Evolutionary conservation across 2,888 invertebrate genomes (phyloP).

Genomic region (Latrodectus elegans): DNA sequence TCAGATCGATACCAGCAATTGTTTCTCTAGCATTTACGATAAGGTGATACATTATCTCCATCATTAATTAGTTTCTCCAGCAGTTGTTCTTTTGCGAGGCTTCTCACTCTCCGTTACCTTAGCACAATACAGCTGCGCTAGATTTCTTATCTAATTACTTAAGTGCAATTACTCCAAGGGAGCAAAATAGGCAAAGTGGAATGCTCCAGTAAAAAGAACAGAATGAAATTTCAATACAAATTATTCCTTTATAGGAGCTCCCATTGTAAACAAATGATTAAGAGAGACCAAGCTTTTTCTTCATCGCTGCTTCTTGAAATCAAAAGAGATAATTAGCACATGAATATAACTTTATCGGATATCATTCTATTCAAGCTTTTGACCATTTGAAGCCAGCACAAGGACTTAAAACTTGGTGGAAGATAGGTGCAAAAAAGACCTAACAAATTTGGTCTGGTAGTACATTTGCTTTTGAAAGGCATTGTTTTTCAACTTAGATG

Average conservation of each 20-base stretch:
- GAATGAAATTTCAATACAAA: not conserved
- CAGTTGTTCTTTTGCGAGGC: slow-evolving; percentile 56
- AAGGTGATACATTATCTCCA: slow-evolving; percentile 65
- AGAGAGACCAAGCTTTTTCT: slow-evolving; percentile 12
- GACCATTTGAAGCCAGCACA: slow-evolving; percentile 26
- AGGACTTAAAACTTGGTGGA: too few relatives aligned
- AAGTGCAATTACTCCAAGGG: slow-evolving; percentile 57
- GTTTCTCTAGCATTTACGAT: slow-evolving; percentile 64
- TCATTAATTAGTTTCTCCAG: slow-evolving; percentile 66
- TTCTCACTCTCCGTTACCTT: slow-evolving; percentile 65
- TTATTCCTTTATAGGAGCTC: not conserved
- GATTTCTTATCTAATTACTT: slow-evolving; percentile 66
- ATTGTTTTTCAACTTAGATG: too few relatives aligned
- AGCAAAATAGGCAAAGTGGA: slow-evolving; percentile 54
- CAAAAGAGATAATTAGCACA: slow-evolving; percentile 64
- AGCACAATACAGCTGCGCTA: slow-evolving; percentile 62
- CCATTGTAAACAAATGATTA: slow-evolving; percentile 35
- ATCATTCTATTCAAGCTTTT: slow-evolving; percentile 20
- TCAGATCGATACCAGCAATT: slow-evolving; percentile 61
- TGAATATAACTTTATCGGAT: slow-evolving; percentile 60
- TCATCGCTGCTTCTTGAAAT: slow-evolving; percentile 14
- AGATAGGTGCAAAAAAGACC: too few relatives aligned
- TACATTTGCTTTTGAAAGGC: too few relatives aligned
- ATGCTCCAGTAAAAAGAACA: slow-evolving; percentile 40
- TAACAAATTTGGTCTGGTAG: too few relatives aligned